These are phyloP conservation scores for Sisor rabdophorus DNA, from an alignment of 2,113 vertebrate genomes.

Conservation along the genomic window DNA sequence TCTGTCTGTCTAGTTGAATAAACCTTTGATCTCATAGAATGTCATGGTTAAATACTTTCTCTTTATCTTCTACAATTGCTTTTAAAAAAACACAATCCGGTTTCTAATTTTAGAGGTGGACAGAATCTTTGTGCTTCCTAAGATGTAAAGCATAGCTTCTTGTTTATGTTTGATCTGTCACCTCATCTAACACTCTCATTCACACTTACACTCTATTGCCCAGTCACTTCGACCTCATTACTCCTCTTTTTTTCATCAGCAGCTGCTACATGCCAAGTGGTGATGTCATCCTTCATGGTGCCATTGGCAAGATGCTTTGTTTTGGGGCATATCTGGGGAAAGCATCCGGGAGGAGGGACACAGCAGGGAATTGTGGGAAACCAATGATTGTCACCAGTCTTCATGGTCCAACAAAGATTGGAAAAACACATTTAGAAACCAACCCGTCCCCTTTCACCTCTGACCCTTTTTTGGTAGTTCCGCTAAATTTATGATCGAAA, in stretches of 20 bases:
- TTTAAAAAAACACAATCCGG: neutral
- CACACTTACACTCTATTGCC: constrained; percentile 36
- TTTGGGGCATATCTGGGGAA: constrained; percentile 20
- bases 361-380: constrained; percentile 40
- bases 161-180: constrained; percentile 42
- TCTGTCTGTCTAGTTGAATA: too few relatives aligned
- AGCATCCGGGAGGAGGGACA: constrained; percentile 22
- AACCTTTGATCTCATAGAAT: neutral
- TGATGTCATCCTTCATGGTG: constrained; percentile 69
- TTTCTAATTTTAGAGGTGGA: constrained; percentile 40
- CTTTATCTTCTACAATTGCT: neutral
- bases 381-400: constrained; percentile 52
- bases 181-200: constrained; percentile 36
- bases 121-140: constrained; percentile 55
- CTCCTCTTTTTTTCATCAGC: constrained; percentile 52
- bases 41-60: neutral
- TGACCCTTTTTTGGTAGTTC: constrained; percentile 42
- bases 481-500: constrained; percentile 54
- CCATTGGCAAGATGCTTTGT: constrained; percentile 59
- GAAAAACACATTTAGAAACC: constrained; percentile 1
- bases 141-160: constrained; percentile 53
- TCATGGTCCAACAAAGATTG: constrained; percentile 53
- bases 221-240: constrained; percentile 69
- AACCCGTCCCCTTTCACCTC: constrained; percentile 4
- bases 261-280: constrained; percentile 61